These are phyloP conservation scores for Calameuta filiformis DNA, from an alignment of 2,888 invertebrate genomes.

Conservation along the genomic window DNA sequence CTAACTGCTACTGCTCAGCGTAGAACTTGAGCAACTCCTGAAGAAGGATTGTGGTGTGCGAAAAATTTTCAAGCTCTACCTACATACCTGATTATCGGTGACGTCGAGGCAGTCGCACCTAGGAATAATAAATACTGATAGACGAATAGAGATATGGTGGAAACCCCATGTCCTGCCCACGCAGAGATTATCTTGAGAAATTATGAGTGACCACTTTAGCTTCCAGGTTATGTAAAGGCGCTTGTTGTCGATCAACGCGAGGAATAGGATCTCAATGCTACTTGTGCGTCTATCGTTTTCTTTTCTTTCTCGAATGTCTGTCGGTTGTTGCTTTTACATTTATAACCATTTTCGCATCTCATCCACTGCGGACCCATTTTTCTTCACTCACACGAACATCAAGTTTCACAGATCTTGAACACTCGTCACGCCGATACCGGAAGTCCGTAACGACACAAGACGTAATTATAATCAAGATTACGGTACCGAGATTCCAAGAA, in stretches of 20 bases:
- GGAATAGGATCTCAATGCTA: neutral
- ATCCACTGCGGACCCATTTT: neutral
- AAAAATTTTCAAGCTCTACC: conserved; percentile 9
- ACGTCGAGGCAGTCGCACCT: conserved; percentile 30
- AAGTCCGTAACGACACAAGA: neutral
- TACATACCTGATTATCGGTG: conserved; percentile 20
- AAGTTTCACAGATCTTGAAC: neutral
- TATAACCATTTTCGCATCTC: neutral
- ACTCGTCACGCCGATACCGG: neutral
- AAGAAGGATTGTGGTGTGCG: neutral
- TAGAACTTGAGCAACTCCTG: conserved; percentile 11
- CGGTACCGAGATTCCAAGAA: neutral
- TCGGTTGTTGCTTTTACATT: neutral
- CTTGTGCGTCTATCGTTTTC: neutral
- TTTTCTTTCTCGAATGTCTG: neutral
- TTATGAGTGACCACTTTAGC: conserved; percentile 53
- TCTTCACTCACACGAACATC: neutral
- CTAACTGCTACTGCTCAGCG: conserved; percentile 22
- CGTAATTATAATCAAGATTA: neutral
- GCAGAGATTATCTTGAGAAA: conserved; percentile 60
- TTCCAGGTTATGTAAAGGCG: conserved; percentile 51
- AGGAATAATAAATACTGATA: conserved; percentile 62
- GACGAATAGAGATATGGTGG: conserved; percentile 45
- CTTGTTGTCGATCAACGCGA: neutral
- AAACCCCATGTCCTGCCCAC: conserved; percentile 46